phyloP scores from a whole-genome alignment of 2,113 vertebrate genomes.

The Poicephalus gulielmi region DNA sequence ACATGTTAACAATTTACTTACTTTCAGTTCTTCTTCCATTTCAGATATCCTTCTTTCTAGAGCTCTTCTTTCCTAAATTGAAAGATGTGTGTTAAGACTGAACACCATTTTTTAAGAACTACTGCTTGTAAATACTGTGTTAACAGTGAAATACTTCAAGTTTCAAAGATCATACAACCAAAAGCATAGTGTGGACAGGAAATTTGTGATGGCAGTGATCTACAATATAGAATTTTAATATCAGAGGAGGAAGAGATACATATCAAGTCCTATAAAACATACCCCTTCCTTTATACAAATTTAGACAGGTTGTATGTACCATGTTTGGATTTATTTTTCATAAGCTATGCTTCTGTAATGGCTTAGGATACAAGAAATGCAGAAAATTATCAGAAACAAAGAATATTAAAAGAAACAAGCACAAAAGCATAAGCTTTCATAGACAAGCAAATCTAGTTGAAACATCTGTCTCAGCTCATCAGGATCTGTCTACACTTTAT shows the following conservation, averaged over 20 bases:
- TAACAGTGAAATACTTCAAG: slow-evolving; percentile 65
- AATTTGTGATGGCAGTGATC: slow-evolving; percentile 75
- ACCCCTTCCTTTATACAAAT: slow-evolving; percentile 28
- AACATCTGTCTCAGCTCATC: slow-evolving; percentile 18
- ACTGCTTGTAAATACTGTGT: slow-evolving; percentile 59
- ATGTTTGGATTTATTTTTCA: neutral
- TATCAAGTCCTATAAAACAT: slow-evolving; percentile 13
- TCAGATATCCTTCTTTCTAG: slow-evolving; percentile 99
- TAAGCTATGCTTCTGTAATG: neutral
- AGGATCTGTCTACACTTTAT: neutral
- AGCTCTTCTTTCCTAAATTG: slow-evolving; percentile 94
- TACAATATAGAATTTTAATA: neutral
- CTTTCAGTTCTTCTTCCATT: slow-evolving; percentile 99
- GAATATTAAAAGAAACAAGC: slow-evolving; percentile 52
- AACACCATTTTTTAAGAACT: neutral
- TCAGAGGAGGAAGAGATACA: neutral
- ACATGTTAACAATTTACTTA: slow-evolving; percentile 66
- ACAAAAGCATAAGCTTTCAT: slow-evolving; percentile 42
- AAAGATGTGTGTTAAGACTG: slow-evolving; percentile 45
- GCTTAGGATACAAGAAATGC: slow-evolving; percentile 49
- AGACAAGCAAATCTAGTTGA: slow-evolving; percentile 42
- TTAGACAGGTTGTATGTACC: slow-evolving; percentile 1
- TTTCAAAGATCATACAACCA: slow-evolving; percentile 70
- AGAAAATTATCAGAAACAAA: slow-evolving; percentile 55
- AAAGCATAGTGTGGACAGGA: slow-evolving; percentile 73